phyloP scores from a whole-genome alignment of 2,797 vertebrate species.

The Acropternis orthonyx region DNA sequence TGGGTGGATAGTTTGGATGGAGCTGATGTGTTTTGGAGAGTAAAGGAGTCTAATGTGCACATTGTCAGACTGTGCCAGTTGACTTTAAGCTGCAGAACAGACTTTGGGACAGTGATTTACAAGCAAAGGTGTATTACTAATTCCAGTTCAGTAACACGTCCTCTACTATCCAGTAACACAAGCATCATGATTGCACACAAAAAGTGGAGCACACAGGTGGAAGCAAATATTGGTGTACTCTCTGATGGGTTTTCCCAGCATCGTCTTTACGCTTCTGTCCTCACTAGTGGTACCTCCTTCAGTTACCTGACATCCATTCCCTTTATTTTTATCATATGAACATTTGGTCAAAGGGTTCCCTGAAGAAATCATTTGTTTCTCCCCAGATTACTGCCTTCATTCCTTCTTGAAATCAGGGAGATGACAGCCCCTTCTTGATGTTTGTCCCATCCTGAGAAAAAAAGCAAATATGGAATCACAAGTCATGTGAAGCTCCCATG shows the following conservation, averaged over 20 bases:
- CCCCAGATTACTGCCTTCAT: neutral
- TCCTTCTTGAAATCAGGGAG: neutral
- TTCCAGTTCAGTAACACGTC: neutral
- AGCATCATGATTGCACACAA: neutral
- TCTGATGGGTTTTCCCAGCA: neutral
- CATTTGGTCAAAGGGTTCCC: neutral
- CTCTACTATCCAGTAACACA: neutral
- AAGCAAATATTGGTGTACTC: neutral
- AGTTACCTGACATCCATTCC: neutral
- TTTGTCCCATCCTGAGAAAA: neutral
- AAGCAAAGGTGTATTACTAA: neutral
- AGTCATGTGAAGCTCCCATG: neutral
- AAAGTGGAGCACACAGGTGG: neutral
- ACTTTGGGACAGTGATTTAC: neutral
- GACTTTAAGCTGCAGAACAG: neutral
- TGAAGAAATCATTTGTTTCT: neutral
- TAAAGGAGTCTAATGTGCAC: neutral
- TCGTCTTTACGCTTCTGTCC: neutral
- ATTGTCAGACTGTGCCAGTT: neutral
- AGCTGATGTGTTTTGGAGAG: neutral
- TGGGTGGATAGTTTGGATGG: neutral
- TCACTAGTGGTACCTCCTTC: neutral
- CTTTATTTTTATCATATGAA: neutral
- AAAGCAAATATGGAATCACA: neutral
- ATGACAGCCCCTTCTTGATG: neutral